These are phyloP conservation scores for Heliothis virescens DNA, from an alignment of 1,140 invertebrate genomes.

Conservation along the genomic window DNA sequence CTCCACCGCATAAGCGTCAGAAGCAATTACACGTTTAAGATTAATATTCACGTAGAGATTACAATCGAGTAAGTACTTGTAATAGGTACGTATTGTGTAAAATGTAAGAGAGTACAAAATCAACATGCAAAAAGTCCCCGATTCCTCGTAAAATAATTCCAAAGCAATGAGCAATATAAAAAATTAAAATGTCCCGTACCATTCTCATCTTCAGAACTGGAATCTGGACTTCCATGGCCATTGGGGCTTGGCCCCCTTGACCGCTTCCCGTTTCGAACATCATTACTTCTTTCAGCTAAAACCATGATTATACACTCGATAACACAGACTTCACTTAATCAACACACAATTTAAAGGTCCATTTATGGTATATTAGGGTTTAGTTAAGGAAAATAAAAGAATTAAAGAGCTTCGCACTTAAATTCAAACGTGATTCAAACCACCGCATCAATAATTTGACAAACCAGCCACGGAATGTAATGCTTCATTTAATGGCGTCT, in stretches of 20 bases:
- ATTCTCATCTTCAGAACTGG: constrained; percentile 93
- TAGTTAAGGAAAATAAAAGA: constrained; percentile 62
- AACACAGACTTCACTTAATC: constrained; percentile 55
- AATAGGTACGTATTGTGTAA: constrained; percentile 7
- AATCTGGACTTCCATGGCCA: constrained; percentile 92
- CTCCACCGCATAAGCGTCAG: constrained; percentile 15
- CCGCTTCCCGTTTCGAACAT: constrained; percentile 93
- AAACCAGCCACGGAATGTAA: constrained; percentile 70
- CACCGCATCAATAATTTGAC: constrained; percentile 86
- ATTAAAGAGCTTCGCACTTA: constrained; percentile 78
- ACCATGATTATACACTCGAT: constrained; percentile 89
- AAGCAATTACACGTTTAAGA: constrained; percentile 9
- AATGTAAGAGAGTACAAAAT: constrained; percentile 24
- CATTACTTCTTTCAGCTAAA: constrained; percentile 93
- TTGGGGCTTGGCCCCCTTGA: constrained; percentile 96
- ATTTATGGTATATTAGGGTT: constrained; percentile 63
- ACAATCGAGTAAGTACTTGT: constrained; percentile 25
- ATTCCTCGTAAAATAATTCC: constrained; percentile 34
- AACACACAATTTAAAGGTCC: constrained; percentile 64
- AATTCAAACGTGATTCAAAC: constrained; percentile 86
- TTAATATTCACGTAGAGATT: constrained; percentile 32
- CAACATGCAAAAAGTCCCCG: constrained; percentile 48
- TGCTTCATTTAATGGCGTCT: constrained; percentile 73
- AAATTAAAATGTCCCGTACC: constrained; percentile 83
- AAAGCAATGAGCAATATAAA: constrained; percentile 34